These are phyloP conservation scores for Mastomys natalensis DNA, from an alignment of 2,113 vertebrate species.

Conservation along the genomic window DNA sequence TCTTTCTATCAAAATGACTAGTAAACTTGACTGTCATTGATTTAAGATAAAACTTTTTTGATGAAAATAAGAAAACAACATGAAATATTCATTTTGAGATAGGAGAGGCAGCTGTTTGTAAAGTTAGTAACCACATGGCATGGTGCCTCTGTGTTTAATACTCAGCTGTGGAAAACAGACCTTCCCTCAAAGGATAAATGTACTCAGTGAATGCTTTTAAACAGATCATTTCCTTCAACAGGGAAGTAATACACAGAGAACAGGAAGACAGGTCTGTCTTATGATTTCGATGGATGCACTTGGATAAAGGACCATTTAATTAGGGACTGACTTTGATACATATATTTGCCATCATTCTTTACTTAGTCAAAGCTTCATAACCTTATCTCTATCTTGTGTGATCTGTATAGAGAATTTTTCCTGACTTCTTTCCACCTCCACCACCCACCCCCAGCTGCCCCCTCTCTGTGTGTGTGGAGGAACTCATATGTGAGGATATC, in stretches of 20 bases:
- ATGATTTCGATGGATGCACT: neutral
- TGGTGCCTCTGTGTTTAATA: neutral
- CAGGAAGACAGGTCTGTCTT: neutral
- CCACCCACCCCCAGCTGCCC: no score
- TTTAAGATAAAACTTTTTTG: constrained; percentile 21
- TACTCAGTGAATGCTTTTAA: neutral
- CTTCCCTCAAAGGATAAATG: neutral
- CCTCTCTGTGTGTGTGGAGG: neutral
- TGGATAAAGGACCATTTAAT: neutral
- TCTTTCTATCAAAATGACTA: neutral
- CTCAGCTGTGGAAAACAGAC: neutral
- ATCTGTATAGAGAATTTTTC: neutral
- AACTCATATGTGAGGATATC: no score
- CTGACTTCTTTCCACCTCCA: neutral
- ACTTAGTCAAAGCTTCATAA: neutral
- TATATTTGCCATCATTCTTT: neutral
- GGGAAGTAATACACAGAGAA: neutral
- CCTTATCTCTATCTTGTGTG: neutral
- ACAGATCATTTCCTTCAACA: neutral
- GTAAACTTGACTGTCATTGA: neutral
- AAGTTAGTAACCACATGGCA: neutral
- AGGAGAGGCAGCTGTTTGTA: neutral
- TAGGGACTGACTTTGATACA: neutral
- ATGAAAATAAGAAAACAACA: constrained; percentile 15
- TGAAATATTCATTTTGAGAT: neutral